Percentiles rank a stretch among this genome's conserved stretches.
Conservation (phyloP, 2,888 invertebrate genomes). For the Coremacera marginata region DNA sequence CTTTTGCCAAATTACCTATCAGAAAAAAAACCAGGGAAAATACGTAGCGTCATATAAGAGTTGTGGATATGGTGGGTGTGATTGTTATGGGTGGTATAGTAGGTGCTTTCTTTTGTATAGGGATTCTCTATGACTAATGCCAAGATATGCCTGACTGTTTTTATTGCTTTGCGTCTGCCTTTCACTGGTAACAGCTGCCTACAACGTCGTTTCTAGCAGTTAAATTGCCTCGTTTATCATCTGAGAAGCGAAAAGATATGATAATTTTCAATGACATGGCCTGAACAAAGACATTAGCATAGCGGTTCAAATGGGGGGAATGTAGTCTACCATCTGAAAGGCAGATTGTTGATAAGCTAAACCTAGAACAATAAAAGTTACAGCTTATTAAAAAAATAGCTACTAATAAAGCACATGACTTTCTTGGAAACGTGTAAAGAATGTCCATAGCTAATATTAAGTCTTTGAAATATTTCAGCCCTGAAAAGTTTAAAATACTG, state of each 20-base stretch:
- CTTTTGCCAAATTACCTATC: background rate
- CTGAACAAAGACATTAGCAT: background rate
- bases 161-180: background rate
- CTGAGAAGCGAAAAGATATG: background rate
- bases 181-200: conserved; percentile 12
- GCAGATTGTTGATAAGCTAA: no score
- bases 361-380: no score
- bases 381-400: no score
- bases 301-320: background rate
- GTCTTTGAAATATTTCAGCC: no score
- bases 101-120: conserved; percentile 29
- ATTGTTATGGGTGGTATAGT: conserved; percentile 16
- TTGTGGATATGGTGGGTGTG: conserved; percentile 10
- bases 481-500: no score
- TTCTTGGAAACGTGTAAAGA: no score
- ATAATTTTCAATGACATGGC: background rate
- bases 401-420: no score
- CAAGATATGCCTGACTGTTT: conserved; percentile 37
- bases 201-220: background rate
- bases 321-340: no score
- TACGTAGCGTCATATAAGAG: conserved; percentile 43
- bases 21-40: conserved; percentile 36
- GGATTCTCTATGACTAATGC: conserved; percentile 57
- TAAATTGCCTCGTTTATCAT: conserved; percentile 19
- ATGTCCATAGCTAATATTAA: no score